Percentiles rank a stretch among this genome's conserved stretches.
phyloP scores from a whole-genome alignment of 35 echinoderm and acorn worm genomes.

The Heliocidaris tuberculata region DNA sequence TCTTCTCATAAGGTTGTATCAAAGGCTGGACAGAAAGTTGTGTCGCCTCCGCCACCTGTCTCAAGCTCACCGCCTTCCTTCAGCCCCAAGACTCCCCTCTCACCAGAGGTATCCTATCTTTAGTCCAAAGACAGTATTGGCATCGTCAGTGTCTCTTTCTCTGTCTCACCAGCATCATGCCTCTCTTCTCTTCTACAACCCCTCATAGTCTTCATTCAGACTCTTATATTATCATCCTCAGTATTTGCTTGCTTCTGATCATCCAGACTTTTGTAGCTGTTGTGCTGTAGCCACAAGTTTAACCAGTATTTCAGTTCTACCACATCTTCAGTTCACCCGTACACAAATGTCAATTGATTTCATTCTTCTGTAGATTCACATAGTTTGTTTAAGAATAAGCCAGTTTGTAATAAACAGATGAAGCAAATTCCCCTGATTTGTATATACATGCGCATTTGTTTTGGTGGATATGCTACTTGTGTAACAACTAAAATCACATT shows the following conservation, averaged over 20 bases:
- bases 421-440: too few species aligned
- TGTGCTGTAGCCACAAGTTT: neutral
- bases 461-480: too few species aligned
- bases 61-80: constrained; percentile 36
- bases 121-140: neutral
- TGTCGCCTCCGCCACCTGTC: constrained; percentile 21
- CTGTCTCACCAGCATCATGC: constrained; percentile 7
- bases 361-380: neutral
- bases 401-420: too few species aligned
- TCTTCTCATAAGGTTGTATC: constrained; percentile 29
- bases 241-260: neutral
- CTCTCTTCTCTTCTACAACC: neutral
- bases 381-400: neutral
- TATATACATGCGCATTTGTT: too few species aligned
- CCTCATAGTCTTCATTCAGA: neutral
- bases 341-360: neutral
- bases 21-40: neutral
- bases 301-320: neutral
- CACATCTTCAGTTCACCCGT: neutral
- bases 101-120: constrained; percentile 36
- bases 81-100: constrained; percentile 33
- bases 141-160: neutral
- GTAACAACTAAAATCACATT: too few species aligned
- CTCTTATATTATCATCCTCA: neutral
- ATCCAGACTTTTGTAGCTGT: neutral